Base-by-base conservation (phyloP, 2,888 invertebrate genomes). In the Spilosoma lubricipeda region DNA sequence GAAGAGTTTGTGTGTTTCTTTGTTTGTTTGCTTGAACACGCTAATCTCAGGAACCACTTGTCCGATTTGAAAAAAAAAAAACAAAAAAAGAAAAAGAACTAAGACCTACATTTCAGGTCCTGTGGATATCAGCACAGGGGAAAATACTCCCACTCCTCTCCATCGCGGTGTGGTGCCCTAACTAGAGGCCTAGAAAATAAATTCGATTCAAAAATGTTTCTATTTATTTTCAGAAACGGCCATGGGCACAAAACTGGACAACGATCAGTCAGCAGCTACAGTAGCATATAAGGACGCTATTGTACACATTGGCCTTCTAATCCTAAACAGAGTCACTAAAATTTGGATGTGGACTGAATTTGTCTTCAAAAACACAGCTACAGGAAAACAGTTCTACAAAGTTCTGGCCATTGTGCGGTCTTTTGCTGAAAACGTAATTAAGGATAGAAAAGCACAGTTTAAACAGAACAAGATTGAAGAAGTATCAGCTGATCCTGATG, bases 331-430 rank as follows among this genome's bases (percentile, higher is more conserved):
- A 18, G 64, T 94, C 0, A 79, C 92, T 0, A 92, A 88, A 30
- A 95, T 97, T 0, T 97, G 97, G 97, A 88, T 96, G 0, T 96
- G 96, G 86, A 88, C 89, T 0, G 93, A 96, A 36, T 90, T 95
- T 0, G 73, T 97, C 23, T 97, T 96, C 89, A 88, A 93, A 42
- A 83, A 90, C 4, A 82, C 95, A 0, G 80, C 90, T 7, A 84
- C 87, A 42, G 97, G 97, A 0, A 93, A 90, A 76, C 87, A 91
- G 68, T 96, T 96, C 77, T 91, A 89, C 1, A 90, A 93, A 72
- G 91, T 92, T 0, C 77, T 97, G 8, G 87, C 91, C n/a, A 90
- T 93, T 2, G 91, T 96, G 0, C 96, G 96, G 59, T 89, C 92
- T 0, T 96, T 96, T 68, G 96, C 96, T 1, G 95, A 96, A 59